Conservation (phyloP, 2,797 vertebrate species). For the Mus caroli region DNA sequence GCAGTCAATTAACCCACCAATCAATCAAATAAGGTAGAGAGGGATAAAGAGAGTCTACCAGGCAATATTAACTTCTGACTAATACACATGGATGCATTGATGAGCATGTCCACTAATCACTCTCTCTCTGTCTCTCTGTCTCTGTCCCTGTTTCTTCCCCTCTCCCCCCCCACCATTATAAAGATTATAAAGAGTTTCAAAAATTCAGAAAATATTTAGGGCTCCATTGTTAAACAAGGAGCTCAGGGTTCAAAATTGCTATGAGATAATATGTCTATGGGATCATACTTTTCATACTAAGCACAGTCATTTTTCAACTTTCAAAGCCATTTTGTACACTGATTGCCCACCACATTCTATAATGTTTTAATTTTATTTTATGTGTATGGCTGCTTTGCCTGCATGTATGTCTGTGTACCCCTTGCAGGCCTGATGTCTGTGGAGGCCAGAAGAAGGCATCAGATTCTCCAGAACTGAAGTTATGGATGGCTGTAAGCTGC, state of each 20-base stretch:
- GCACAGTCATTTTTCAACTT: background rate
- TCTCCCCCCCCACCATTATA: background rate
- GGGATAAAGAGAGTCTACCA: background rate
- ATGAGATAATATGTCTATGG: background rate
- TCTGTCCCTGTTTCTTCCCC: too few species aligned
- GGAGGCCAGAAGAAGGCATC: background rate
- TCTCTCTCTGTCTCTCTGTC: background rate
- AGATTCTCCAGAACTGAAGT: background rate
- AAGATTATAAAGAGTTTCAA: constrained; percentile 20
- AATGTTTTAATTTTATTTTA: background rate
- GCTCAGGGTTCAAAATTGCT: background rate
- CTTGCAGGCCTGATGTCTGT: background rate
- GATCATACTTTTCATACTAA: background rate
- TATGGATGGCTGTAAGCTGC: background rate
- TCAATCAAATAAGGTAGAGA: background rate
- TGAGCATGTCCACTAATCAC: background rate
- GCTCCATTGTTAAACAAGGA: constrained; percentile 17
- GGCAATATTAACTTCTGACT: background rate
- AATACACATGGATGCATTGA: background rate
- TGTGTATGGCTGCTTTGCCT: background rate
- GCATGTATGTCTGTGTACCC: background rate
- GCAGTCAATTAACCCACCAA: background rate
- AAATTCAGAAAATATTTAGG: background rate
- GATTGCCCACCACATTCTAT: background rate
- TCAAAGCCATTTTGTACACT: background rate